A percentile compares a stretch with the other conserved stretches of the same genome.
Evolutionary conservation across 1,140 invertebrate species (phyloP).

Genomic region (Drosophila nebulosa): DNA sequence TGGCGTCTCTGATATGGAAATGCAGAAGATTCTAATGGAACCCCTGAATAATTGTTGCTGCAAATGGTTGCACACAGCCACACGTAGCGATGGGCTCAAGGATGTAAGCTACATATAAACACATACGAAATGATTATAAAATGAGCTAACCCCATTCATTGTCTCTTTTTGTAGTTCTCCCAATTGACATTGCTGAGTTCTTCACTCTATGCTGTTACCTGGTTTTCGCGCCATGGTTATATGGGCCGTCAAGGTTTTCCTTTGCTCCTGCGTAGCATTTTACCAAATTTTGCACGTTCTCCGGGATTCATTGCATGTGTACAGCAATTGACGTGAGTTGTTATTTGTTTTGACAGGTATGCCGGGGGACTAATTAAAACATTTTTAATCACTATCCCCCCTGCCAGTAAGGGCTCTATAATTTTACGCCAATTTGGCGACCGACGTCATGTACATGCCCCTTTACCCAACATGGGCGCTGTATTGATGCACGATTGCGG

Average conservation of each 20-base stretch:
- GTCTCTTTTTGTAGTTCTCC: constrained; percentile 49
- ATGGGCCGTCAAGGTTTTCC: constrained; percentile 34
- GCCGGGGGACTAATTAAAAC: neutral
- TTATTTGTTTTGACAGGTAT: neutral
- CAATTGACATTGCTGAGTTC: constrained; percentile 65
- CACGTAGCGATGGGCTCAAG: constrained; percentile 29
- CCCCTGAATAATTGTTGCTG: constrained; percentile 70
- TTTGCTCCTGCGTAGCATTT: constrained; percentile 49
- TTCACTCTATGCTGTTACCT: constrained; percentile 51
- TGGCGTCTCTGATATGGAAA: constrained; percentile 51
- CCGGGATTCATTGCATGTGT: constrained; percentile 47
- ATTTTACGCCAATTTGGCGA: constrained; percentile 54
- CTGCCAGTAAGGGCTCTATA: constrained; percentile 56
- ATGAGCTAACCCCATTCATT: neutral
- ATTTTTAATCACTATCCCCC: constrained; percentile 41
- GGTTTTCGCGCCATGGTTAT: constrained; percentile 49
- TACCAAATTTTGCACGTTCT: constrained; percentile 63
- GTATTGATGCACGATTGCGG: constrained; percentile 62
- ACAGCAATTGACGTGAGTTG: constrained; percentile 54
- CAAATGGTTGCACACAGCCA: constrained; percentile 69
- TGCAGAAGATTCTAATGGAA: constrained; percentile 49
- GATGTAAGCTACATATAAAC: constrained; percentile 61
- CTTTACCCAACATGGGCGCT: constrained; percentile 73
- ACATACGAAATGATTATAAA: neutral
- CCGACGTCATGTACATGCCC: constrained; percentile 57